Conservation (phyloP, 2,797 vertebrate genomes). For the Huso huso region DNA sequence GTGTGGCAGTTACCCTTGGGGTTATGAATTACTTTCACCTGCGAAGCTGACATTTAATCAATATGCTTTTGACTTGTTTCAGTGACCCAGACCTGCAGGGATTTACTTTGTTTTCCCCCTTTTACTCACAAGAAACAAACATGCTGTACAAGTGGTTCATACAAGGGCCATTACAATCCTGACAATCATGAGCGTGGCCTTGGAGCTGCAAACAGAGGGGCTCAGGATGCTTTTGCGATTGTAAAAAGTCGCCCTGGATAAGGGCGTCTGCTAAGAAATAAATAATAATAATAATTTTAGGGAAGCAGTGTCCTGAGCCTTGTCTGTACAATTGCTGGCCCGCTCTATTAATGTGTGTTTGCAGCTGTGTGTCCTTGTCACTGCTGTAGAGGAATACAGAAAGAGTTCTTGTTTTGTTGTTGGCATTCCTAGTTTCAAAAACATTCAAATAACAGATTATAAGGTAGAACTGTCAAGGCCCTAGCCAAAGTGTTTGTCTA, state of each 20-base stretch:
- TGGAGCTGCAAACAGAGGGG: not conserved
- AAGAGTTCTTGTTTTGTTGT: too few species aligned
- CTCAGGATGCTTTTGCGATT: not conserved
- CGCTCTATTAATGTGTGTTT: too few species aligned
- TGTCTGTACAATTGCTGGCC: not conserved
- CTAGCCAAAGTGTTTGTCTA: too few species aligned
- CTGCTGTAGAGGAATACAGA: too few species aligned
- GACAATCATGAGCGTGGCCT: not conserved
- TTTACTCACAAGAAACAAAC: constrained; percentile 22
- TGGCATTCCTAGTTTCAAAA: too few species aligned
- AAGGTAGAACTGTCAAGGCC: too few species aligned
- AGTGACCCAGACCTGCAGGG: constrained; percentile 62
- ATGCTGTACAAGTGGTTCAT: not conserved
- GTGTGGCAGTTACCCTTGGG: constrained; percentile 41
- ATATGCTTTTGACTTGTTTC: constrained; percentile 74
- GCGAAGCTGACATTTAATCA: constrained; percentile 83
- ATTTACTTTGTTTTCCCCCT: constrained; percentile 54
- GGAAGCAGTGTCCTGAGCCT: not conserved
- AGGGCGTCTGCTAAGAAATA: too few species aligned
- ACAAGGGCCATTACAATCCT: not conserved
- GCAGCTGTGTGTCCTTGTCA: too few species aligned
- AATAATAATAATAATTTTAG: too few species aligned
- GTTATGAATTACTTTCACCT: constrained; percentile 87
- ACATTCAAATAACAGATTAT: too few species aligned
- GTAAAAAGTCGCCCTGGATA: too few species aligned